These are phyloP conservation scores for Metacarcinus magister DNA, from an alignment of 2,888 invertebrate genomes.

Conservation along the genomic window DNA sequence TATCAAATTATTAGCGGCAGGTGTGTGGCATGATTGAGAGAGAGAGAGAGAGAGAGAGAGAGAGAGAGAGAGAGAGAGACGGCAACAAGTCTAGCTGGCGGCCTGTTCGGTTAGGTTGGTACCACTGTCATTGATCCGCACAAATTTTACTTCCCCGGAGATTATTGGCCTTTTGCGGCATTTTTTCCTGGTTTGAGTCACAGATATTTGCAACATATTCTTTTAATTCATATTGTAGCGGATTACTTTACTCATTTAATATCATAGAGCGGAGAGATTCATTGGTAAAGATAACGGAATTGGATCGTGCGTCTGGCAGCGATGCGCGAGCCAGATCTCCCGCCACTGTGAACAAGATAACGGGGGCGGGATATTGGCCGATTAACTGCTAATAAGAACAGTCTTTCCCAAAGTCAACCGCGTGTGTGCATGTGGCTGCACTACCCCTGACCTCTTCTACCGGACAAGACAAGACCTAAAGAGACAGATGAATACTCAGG, in stretches of 20 bases:
- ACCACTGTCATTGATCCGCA: conserved; percentile 67
- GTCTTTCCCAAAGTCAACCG: not conserved
- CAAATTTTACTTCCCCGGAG: conserved; percentile 10
- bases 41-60: not conserved
- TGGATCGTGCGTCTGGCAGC: not conserved
- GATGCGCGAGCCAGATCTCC: not conserved
- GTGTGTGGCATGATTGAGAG: not conserved
- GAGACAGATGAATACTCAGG: not conserved
- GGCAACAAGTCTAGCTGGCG: conserved; percentile 66
- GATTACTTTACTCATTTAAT: not conserved
- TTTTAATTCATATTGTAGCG: not conserved
- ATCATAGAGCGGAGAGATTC: not conserved
- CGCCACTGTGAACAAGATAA: not conserved
- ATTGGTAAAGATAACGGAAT: not conserved
- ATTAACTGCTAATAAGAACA: conserved; percentile 15
- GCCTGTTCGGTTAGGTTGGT: conserved; percentile 64
- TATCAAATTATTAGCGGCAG: conserved; percentile 62
- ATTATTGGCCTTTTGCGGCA: not conserved
- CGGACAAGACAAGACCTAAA: not conserved
- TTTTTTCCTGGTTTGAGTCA: not conserved
- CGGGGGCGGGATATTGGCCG: conserved; percentile 9
- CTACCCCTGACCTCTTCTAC: not conserved
- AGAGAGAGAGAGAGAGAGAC: not conserved
- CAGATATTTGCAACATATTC: not conserved
- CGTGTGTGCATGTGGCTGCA: not conserved